A percentile compares a stretch with the other conserved stretches of the same genome.
These are phyloP conservation scores for Phenganax marumi DNA, from an alignment of 92 coral and sea anemone genomes.

Conservation along the genomic window DNA sequence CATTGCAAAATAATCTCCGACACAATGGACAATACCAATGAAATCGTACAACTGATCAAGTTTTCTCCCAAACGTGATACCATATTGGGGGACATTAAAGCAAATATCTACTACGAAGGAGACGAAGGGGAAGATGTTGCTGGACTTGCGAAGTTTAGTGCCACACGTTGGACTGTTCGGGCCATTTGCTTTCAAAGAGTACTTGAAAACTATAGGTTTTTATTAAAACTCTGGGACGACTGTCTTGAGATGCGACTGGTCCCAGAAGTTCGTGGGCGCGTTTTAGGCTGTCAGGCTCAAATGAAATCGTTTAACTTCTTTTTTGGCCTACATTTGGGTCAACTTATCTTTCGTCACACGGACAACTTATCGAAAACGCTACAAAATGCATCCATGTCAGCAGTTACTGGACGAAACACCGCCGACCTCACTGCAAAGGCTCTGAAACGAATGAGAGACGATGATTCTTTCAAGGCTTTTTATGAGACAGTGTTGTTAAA, in stretches of 20 bases:
- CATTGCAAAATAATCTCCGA: conserved; percentile 53
- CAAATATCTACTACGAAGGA: conserved; percentile 45
- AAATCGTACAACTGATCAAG: conserved; percentile 58
- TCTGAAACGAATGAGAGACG: conserved; percentile 51
- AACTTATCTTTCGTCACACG: too few relatives aligned
- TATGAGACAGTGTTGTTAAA: conserved; percentile 48
- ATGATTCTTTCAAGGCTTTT: conserved; percentile 44
- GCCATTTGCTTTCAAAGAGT: conserved; percentile 56
- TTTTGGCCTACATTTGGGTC: too few relatives aligned
- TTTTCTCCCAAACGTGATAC: conserved; percentile 55
- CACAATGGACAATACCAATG: too few relatives aligned
- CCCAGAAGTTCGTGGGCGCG: conserved; percentile 59
- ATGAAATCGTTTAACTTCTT: too few relatives aligned
- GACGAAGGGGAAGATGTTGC: conserved; percentile 55
- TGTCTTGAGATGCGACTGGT: conserved; percentile 54
- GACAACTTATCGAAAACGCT: conserved; percentile 42
- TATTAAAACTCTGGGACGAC: conserved; percentile 56
- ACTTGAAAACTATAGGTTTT: conserved; percentile 47
- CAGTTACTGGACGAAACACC: conserved; percentile 45
- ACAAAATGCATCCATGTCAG: conserved; percentile 50
- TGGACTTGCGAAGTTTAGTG: conserved; percentile 60
- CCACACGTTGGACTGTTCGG: conserved; percentile 62
- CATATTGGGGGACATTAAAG: too few relatives aligned
- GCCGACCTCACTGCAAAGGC: conserved; percentile 45
- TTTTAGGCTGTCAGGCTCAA: conserved; percentile 66